A percentile compares a stretch with the other conserved stretches of the same genome.
phyloP scores from a whole-genome alignment of 2,888 invertebrate species.

The Torymus aiolomorphi region DNA sequence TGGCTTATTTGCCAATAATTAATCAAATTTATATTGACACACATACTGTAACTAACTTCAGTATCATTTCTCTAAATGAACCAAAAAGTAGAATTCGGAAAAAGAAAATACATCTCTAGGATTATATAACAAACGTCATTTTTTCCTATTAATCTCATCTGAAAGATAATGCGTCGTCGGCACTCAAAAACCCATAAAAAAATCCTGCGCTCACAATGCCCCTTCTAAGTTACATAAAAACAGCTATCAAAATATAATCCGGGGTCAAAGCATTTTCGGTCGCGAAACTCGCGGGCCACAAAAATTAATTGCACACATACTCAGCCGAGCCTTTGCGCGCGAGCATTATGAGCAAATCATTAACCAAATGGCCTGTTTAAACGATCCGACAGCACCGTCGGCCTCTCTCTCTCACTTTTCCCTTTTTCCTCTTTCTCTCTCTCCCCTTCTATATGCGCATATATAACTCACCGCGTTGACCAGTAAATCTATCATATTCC shows the following conservation, averaged over 20 bases:
- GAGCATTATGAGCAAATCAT: conserved; percentile 24
- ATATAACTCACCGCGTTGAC: conserved; percentile 3
- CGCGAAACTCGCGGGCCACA: not conserved
- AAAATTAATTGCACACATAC: conserved; percentile 17
- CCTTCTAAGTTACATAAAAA: too few relatives aligned
- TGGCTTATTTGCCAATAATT: too few relatives aligned
- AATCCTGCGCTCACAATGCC: too few relatives aligned
- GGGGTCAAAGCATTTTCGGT: not conserved
- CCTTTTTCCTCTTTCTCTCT: not conserved
- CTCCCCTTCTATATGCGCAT: conserved; percentile 1
- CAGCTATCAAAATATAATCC: too few relatives aligned
- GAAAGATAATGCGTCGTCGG: too few relatives aligned
- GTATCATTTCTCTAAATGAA: too few relatives aligned
- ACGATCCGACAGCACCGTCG: not conserved
- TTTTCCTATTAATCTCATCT: too few relatives aligned
- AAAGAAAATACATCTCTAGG: too few relatives aligned
- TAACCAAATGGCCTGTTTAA: conserved; percentile 39
- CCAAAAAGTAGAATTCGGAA: too few relatives aligned
- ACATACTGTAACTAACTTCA: too few relatives aligned
- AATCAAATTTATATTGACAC: conserved; percentile 6
- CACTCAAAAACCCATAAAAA: too few relatives aligned
- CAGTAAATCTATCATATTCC: conserved; percentile 41
- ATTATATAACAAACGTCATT: too few relatives aligned
- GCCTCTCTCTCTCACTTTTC: not conserved
- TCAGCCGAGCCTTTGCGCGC: not conserved